A percentile compares a stretch with the other conserved stretches of the same genome.
Evolutionary conservation across 2,113 vertebrate species (phyloP).

Genomic region (Dipodomys spectabilis): DNA sequence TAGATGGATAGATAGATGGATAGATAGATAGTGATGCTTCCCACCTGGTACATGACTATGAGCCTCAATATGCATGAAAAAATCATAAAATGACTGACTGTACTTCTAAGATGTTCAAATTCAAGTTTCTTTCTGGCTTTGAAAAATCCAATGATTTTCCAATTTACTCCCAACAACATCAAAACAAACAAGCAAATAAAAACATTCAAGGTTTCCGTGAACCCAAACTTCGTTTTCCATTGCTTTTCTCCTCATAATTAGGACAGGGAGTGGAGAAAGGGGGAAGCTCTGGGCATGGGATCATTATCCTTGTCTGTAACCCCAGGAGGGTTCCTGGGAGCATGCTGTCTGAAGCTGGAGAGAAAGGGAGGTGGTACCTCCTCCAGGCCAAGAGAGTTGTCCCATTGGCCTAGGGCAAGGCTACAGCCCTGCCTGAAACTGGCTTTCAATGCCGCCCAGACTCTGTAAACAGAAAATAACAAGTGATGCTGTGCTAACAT

Average conservation of each 20-base stretch:
- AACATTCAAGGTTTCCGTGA: background rate
- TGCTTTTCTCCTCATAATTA: background rate
- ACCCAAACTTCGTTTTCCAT: background rate
- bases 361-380: background rate
- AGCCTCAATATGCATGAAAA: background rate
- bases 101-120: background rate
- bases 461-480: slow-evolving; percentile 11
- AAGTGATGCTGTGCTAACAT: slow-evolving; percentile 20
- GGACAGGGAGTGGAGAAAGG: background rate
- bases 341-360: background rate
- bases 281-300: background rate
- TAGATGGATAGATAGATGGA: no score
- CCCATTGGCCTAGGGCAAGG: background rate
- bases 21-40: background rate
- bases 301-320: background rate
- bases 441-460: background rate
- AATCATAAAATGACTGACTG: background rate
- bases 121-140: background rate
- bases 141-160: background rate
- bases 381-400: background rate
- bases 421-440: background rate
- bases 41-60: background rate
- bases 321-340: background rate
- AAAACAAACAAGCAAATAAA: background rate
- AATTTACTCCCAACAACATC: background rate